phyloP scores from a whole-genome alignment of 1,140 invertebrate species.

The Arctopsyche grandis region DNA sequence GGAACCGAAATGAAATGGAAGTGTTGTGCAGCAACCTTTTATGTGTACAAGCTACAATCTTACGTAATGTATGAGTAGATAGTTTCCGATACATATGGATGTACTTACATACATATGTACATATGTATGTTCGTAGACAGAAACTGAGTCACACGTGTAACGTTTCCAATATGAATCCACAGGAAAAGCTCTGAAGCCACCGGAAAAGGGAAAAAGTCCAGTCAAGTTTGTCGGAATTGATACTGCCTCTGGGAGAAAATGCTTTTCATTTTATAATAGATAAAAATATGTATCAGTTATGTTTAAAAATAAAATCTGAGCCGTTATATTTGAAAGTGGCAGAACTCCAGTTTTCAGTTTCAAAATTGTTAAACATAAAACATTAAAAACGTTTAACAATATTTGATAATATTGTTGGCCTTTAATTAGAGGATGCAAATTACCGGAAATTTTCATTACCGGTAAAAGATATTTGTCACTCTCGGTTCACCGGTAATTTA shows the following conservation, averaged over 20 bases:
- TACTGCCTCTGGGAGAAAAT: neutral
- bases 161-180: constrained; percentile 27
- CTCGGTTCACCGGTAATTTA: too few species aligned
- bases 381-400: too few species aligned
- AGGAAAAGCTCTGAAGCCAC: neutral
- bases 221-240: neutral
- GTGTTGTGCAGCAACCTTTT: neutral
- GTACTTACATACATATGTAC: neutral
- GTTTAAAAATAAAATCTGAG: too few species aligned
- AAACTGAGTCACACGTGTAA: constrained; percentile 21
- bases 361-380: too few species aligned
- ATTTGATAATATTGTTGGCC: too few species aligned
- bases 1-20: constrained; percentile 21
- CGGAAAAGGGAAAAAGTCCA: neutral
- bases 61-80: too few species aligned
- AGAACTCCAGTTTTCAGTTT: too few species aligned
- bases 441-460: too few species aligned
- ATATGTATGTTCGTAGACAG: neutral
- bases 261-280: neutral
- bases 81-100: neutral
- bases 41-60: neutral
- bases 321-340: too few species aligned
- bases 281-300: neutral
- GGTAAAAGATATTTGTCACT: too few species aligned
- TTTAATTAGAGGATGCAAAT: too few species aligned